Evolutionary conservation across 2,113 vertebrate species (phyloP).

Genomic region (Gorsachius goisagi): DNA sequence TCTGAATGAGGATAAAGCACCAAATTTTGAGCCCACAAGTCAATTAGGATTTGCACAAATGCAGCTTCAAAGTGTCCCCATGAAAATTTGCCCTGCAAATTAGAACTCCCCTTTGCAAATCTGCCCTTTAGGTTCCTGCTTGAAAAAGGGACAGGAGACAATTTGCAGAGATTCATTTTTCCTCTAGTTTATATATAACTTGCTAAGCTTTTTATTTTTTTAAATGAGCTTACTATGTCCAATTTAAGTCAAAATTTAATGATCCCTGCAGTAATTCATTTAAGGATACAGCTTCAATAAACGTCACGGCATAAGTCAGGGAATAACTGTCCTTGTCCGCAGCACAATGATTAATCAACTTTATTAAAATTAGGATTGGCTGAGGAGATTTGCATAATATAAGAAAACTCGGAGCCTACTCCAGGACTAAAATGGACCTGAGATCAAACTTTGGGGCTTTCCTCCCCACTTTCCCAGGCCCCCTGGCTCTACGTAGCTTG

Average conservation of each 20-base stretch:
- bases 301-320: constrained; percentile 32
- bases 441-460: neutral
- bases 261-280: constrained; percentile 66
- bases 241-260: constrained; percentile 71
- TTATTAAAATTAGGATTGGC: constrained; percentile 60
- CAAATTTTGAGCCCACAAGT: neutral
- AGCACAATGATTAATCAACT: constrained; percentile 46
- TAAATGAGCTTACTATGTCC: constrained; percentile 56
- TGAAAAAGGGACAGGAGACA: neutral
- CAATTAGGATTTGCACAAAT: neutral
- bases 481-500: neutral
- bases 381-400: constrained; percentile 43
- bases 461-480: neutral
- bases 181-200: constrained; percentile 59
- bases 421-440: neutral
- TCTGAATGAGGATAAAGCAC: neutral
- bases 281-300: constrained; percentile 57
- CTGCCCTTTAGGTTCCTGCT: constrained; percentile 33
- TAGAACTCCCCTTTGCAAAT: constrained; percentile 10
- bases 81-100: constrained; percentile 24
- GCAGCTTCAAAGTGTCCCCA: neutral
- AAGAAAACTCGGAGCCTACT: neutral
- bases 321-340: constrained; percentile 50
- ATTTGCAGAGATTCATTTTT: constrained; percentile 38
- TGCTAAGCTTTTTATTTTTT: constrained; percentile 64